Evolutionary conservation across 2,888 invertebrate genomes (phyloP).

Genomic region (Amphipyra berbera): DNA sequence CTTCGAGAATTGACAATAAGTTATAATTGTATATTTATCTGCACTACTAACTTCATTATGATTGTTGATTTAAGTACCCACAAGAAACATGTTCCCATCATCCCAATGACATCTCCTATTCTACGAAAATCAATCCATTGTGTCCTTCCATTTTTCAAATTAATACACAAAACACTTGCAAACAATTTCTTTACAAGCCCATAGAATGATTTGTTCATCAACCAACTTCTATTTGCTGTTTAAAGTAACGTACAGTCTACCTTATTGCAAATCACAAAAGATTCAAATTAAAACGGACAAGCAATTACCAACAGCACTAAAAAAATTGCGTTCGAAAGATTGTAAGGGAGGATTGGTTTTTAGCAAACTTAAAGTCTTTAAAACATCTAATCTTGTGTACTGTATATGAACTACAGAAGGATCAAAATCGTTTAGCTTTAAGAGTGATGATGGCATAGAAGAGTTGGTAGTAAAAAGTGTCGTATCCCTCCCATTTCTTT

Average conservation of each 20-base stretch:
- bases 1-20: background rate
- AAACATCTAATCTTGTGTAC: background rate
- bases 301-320: conserved; percentile 17
- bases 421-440: conserved; percentile 32
- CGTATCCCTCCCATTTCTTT: conserved; percentile 84
- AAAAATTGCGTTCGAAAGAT: conserved; percentile 56
- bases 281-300: conserved; percentile 22
- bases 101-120: too few species aligned
- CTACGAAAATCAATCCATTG: conserved; percentile 57
- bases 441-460: conserved; percentile 34
- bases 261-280: conserved; percentile 4
- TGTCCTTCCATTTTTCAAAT: conserved; percentile 57
- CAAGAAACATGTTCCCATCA: background rate
- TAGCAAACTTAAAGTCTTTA: conserved; percentile 30
- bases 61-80: too few species aligned
- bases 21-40: background rate
- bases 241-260: background rate
- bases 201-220: conserved; percentile 65
- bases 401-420: conserved; percentile 35
- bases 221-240: conserved; percentile 44
- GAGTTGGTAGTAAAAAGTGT: conserved; percentile 72
- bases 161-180: conserved; percentile 68
- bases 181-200: conserved; percentile 67
- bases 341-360: conserved; percentile 56
- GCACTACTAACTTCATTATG: background rate